Evolutionary conservation across 37 sponge, comb jelly and placozoan species (phyloP).

Genomic region (Tethya wilhelma): DNA sequence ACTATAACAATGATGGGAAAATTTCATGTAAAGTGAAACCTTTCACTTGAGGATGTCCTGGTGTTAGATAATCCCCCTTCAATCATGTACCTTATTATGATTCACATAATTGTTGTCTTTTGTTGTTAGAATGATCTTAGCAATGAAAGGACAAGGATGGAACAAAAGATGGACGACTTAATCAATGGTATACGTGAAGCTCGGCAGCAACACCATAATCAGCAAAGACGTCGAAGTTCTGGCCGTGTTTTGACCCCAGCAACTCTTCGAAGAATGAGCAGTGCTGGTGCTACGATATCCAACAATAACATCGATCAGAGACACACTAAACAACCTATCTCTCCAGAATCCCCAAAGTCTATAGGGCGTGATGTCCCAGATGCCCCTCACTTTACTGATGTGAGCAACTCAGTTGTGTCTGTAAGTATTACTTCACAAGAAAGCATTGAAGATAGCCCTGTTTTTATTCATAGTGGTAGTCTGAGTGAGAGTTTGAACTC

Average conservation of each 20-base stretch:
- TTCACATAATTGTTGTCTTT: no score
- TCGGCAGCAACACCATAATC: neutral
- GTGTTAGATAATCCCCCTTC: neutral
- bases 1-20: no score
- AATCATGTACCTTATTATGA: neutral
- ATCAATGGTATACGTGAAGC: constrained; percentile 24
- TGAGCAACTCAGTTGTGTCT: no score
- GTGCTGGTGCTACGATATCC: neutral
- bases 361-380: constrained; percentile 23
- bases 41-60: no score
- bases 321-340: no score
- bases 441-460: no score
- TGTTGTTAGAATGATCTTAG: constrained; percentile 19
- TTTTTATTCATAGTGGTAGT: no score
- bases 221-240: neutral
- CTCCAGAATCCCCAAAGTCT: no score
- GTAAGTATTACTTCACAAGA: no score
- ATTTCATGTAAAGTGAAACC: no score
- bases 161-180: constrained; percentile 20
- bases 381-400: no score
- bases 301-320: neutral
- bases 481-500: no score
- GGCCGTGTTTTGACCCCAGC: neutral
- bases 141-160: constrained; percentile 20
- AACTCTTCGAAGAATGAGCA: constrained; percentile 11